These are phyloP conservation scores for Hemicordylus capensis DNA, from an alignment of 2,113 vertebrate species.

Conservation along the genomic window DNA sequence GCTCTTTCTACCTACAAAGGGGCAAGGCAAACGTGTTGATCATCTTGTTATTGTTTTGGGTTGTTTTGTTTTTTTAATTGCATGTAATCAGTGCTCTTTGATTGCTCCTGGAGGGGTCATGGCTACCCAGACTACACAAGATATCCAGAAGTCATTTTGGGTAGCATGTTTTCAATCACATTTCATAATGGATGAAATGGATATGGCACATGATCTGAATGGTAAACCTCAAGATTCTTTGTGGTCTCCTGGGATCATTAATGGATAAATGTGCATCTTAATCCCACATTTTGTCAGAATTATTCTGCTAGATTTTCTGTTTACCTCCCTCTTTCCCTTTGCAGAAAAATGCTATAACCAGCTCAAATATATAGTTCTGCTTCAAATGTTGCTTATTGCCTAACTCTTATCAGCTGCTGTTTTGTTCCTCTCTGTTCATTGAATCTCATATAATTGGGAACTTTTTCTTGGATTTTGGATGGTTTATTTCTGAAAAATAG, in stretches of 20 bases:
- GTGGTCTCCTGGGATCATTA: not conserved
- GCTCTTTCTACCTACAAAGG: not conserved
- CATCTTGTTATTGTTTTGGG: not conserved
- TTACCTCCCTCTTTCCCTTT: not conserved
- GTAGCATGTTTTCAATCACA: not conserved
- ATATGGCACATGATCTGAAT: not conserved
- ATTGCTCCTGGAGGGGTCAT: not conserved
- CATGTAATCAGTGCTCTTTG: not conserved
- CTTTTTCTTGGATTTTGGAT: not conserved
- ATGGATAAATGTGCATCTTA: not conserved
- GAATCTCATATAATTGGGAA: not conserved
- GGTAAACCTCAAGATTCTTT: not conserved
- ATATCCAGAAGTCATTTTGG: not conserved
- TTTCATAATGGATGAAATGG: not conserved
- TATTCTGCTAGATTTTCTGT: not conserved
- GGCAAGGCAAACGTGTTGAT: not conserved
- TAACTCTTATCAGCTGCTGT: not conserved
- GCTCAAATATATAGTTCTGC: not conserved
- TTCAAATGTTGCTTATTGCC: not conserved
- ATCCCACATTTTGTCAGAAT: not conserved
- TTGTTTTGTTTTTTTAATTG: not conserved
- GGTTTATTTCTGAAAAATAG: not conserved
- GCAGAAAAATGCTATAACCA: not conserved
- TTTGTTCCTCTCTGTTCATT: not conserved
- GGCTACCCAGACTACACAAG: not conserved